Percentiles rank a stretch among this genome's conserved stretches.
Conservation (phyloP, 64 coral and sea anemone genomes). For the Acropora tenuis region DNA sequence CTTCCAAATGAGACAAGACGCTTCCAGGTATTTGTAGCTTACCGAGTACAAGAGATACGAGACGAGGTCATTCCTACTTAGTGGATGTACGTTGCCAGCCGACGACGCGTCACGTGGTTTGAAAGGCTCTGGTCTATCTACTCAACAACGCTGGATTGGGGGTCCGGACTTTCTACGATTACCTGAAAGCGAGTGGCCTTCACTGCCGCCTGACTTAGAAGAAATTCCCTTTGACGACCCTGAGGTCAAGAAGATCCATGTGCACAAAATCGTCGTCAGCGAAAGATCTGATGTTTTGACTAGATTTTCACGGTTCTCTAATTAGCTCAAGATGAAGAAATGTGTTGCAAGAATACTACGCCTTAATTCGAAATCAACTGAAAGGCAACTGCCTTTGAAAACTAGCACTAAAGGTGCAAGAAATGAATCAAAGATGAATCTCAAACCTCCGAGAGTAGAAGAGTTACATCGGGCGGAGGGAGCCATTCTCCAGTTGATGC, state of each 20-base stretch:
- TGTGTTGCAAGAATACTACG: too few relatives aligned
- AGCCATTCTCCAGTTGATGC: too few relatives aligned
- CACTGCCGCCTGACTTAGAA: neutral
- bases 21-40: slow-evolving; percentile 28
- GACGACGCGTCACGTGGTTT: slow-evolving; percentile 20
- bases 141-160: slow-evolving; percentile 17
- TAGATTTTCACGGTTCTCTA: neutral
- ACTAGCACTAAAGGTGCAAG: too few relatives aligned
- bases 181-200: slow-evolving; percentile 7
- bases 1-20: slow-evolving; percentile 26
- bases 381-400: too few relatives aligned
- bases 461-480: too few relatives aligned
- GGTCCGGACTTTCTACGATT: slow-evolving; percentile 8
- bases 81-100: slow-evolving; percentile 14
- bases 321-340: neutral
- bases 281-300: neutral
- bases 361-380: too few relatives aligned
- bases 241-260: slow-evolving; percentile 3
- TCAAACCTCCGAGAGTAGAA: too few relatives aligned
- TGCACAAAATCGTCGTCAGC: neutral
- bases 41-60: slow-evolving; percentile 26
- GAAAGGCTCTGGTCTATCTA: neutral
- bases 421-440: too few relatives aligned
- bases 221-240: neutral
- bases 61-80: neutral